Evolutionary conservation across 2,888 invertebrate genomes (phyloP), one percentile per base, ranked within the genome.

Genomic region (Drosophila kanekoi): DNA sequence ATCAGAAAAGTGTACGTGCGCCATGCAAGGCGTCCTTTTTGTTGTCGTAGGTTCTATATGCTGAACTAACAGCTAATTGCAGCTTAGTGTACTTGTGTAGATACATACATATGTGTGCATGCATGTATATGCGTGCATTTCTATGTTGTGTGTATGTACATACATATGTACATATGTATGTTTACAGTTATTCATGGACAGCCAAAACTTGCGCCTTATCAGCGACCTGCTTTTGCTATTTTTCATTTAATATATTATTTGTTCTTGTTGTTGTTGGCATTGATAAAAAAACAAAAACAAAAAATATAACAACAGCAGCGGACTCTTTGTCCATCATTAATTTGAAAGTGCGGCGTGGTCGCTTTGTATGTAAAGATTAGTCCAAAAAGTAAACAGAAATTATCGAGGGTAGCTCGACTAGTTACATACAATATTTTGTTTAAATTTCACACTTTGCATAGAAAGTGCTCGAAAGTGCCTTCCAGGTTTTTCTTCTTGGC

Each of bases 1-100:
- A 51, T 43, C 53, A 64, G 67, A 68, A 81, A 57, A 59, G 87
- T 63, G 56, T 84, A 78, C 81, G 87, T 83, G 74, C 72, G 35
- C 10, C 16, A 51, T 51, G 57, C 49, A 70, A 52, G 57, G 64
- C 28, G 45, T 69, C 74, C 54, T 62, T 66, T 20, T 38, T 60
- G 63, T 81, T 81, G 87, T 53, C 56, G 61, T 78, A 84, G 85
- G 87, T 66, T 65, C 20, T 45, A 38, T 41, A 49, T 43, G 11
- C 10, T 48, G 18, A 16, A 47, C 11, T 43, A 16, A 6, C 35
- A 33, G 41, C 37, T 47, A 18, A 47, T 14, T 32, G 10, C 10
- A 32, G 23, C 10, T 53, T 41, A 20, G 3, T 11, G 35, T 35
- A 41, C 16, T 14, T 33, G 33, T 16, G 41, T n/a, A n/a, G n/a